Base-by-base conservation (phyloP, 2,113 vertebrate genomes). In the Perccottus glenii region DNA sequence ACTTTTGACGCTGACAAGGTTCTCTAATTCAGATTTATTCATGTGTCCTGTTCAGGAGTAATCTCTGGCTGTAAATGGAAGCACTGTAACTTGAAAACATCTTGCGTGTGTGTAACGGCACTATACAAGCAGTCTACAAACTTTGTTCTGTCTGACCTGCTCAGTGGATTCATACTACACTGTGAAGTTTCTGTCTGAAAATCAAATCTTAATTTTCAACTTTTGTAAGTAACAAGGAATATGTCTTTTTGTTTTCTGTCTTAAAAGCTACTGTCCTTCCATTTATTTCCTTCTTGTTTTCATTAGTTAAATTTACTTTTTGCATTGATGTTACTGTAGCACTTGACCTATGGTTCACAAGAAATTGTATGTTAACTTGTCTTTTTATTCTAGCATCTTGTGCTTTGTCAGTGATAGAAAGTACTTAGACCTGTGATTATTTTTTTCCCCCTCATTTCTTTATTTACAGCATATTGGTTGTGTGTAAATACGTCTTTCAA, bases 401-500 rank as follows among this genome's bases (percentile, higher is more conserved):
- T 85, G 58, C 69, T 68, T 70, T 73, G 62, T 86, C 67, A 9
- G 66, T 85, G 71, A 83, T 35, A 71, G 60, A 77, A 71, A 76
- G 72, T 71, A 61, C 74, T 69, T 60, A 60, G 56, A 73, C 59
- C 19, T 88, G 53, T 77, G 70, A 2, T 82, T 2, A 19, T 51
- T 67, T 55, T 27, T 64, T 70, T 74, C 64, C 15, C 62, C 60
- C 75, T 73, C 35, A 62, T 62, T 38, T 43, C 56, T 87, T 88
- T 56, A 59, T 78, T 85, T 83, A 53, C 78, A 58, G 68, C 83
- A 75, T 81, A 80, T 82, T 57, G 45, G 61, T 83, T 77, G 53
- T 81, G 74, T 90, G 83, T 86, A 87, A 88, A 88, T 89, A 84
- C 58, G 67, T 87, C 65, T 80, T 73, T 85, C 56, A 78, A 62